A percentile compares a stretch with the other conserved stretches of the same genome.
Evolutionary conservation across 1,140 invertebrate species (phyloP).

Genomic region (Ostrea edulis): DNA sequence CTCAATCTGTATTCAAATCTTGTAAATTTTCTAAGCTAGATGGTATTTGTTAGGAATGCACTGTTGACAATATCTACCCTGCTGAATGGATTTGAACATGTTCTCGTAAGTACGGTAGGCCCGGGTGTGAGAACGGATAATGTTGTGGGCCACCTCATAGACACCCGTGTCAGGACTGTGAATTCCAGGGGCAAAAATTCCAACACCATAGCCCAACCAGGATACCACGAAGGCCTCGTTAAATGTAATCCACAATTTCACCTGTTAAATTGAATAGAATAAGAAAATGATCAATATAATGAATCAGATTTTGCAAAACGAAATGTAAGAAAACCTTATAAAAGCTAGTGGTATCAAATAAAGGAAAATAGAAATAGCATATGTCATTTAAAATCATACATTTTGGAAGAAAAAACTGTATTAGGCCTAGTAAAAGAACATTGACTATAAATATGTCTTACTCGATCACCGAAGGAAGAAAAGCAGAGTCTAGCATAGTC

Average conservation of each 20-base stretch:
- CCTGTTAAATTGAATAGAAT: conserved; percentile 59
- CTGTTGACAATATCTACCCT: conserved; percentile 58
- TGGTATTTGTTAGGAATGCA: neutral
- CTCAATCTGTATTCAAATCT: too few relatives aligned
- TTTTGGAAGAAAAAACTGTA: too few relatives aligned
- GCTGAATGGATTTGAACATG: conserved; percentile 65
- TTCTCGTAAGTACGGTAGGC: conserved; percentile 74
- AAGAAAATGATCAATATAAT: neutral
- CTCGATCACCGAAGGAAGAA: conserved; percentile 76
- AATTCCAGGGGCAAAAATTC: conserved; percentile 71
- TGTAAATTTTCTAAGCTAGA: too few relatives aligned
- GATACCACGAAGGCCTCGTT: conserved; percentile 78
- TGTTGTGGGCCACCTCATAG: conserved; percentile 73
- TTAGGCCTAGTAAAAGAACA: too few relatives aligned
- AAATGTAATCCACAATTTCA: conserved; percentile 80
- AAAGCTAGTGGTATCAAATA: too few relatives aligned
- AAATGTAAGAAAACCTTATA: neutral
- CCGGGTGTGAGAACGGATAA: conserved; percentile 75
- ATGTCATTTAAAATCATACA: too few relatives aligned
- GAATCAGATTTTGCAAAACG: neutral
- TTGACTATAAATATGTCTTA: conserved; percentile 46
- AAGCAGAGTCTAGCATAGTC: conserved; percentile 79
- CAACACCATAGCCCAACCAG: conserved; percentile 74
- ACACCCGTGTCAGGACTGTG: conserved; percentile 59
- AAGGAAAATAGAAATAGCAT: too few relatives aligned